Evolutionary conservation across 2,888 invertebrate genomes (phyloP), one percentile per base, ranked within the genome.

Genomic region (Machimus rusticus): DNA sequence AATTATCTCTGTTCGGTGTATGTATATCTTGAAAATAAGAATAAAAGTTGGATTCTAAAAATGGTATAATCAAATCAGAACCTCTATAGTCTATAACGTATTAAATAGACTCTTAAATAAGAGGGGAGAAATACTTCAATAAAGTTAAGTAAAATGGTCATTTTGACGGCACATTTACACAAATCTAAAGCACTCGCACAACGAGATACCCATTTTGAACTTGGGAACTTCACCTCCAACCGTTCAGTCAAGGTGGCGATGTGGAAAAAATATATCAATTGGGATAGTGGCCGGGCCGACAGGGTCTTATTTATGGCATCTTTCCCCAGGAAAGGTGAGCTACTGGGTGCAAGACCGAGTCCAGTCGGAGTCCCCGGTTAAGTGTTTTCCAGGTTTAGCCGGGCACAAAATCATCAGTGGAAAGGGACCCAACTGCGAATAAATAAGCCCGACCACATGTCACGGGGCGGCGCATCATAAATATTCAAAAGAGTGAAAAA

Each of bases 401-500:
- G 81, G 55, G 55, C 55, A 55, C 51, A 81, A 51, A 84, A 66
- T 84, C 74, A 37, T 66, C 66, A 66, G 84, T 31, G 37, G 51
- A 23, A 74, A 31, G 34, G 43, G 39, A 46, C 2, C 34, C 46
- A 81, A 74, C 39, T 23, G 31, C 66, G 84, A 37, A 84, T 84
- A 84, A 84, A 84, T 84, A 84, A 66, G 39, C 31, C 84, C 28
- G 84, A 84, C 84, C 84, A 84, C 84, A 84, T 84, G 84, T 84
- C 84, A 84, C 74, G 39, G 84, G 84, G 84, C 84, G 84, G 84
- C 81, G 55, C 37, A 84, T 84, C 66, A 84, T 84, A 84, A 84
- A 84, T 84, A 84, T 84, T 84, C 84, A 66, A 28, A 84, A 84
- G 84, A 84, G 84, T 66, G 84, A 84, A 84, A 84, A 84, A 84